phyloP scores from a whole-genome alignment of 2,888 invertebrate genomes.

The Prosapia bicincta region DNA sequence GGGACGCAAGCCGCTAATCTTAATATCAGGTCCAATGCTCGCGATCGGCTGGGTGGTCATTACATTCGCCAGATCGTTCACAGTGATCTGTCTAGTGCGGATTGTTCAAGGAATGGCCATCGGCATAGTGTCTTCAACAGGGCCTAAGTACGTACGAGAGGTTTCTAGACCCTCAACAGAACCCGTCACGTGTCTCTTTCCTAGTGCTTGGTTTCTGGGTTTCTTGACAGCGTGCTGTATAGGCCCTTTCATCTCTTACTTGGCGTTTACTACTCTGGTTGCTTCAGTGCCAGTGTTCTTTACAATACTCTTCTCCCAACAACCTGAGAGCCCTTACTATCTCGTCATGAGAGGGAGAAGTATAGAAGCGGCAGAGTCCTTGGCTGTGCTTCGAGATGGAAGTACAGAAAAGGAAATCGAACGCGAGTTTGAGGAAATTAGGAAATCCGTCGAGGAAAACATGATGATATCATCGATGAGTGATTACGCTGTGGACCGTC shows the following conservation, averaged over 20 bases:
- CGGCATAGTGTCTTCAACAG: slow-evolving; percentile 35
- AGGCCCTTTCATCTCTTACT: slow-evolving; percentile 43
- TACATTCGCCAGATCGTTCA: slow-evolving; percentile 20
- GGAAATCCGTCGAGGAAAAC: slow-evolving; percentile 13
- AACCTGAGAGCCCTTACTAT: slow-evolving; percentile 32
- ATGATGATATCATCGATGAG: slow-evolving; percentile 19
- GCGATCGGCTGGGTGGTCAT: slow-evolving; percentile 32
- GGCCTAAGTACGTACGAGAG: slow-evolving; percentile 37
- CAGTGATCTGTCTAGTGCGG: slow-evolving; percentile 32
- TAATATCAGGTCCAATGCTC: slow-evolving; percentile 30
- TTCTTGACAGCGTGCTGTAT: slow-evolving; percentile 30
- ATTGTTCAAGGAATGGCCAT: slow-evolving; percentile 34
- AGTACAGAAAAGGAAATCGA: slow-evolving; percentile 45
- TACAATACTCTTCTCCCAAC: slow-evolving; percentile 12
- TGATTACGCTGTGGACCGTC: neutral
- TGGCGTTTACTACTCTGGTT: slow-evolving; percentile 45
- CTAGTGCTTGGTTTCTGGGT: slow-evolving; percentile 32
- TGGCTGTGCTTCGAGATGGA: slow-evolving; percentile 28
- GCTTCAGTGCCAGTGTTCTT: slow-evolving; percentile 40
- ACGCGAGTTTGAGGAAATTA: slow-evolving; percentile 16
- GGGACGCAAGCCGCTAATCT: slow-evolving; percentile 31
- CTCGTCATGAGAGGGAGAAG: slow-evolving; percentile 23
- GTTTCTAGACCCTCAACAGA: slow-evolving; percentile 35
- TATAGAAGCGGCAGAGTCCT: slow-evolving; percentile 13
- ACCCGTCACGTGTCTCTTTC: slow-evolving; percentile 34